phyloP scores from a whole-genome alignment of 2,888 invertebrate genomes.

The Pristionchus arcanus region DNA sequence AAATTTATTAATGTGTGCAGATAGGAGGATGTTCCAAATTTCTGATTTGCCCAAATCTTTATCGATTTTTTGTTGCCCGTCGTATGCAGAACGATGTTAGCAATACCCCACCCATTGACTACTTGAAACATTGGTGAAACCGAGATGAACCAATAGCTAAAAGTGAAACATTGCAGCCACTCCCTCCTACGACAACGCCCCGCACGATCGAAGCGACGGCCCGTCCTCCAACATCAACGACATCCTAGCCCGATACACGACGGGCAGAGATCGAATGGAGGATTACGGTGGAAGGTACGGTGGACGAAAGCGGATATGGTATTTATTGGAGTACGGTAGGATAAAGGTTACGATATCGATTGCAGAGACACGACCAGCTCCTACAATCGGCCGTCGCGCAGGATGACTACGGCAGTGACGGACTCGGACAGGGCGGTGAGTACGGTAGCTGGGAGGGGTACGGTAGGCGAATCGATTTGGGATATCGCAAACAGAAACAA shows the following conservation, averaged over 20 bases:
- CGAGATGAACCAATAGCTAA: background rate
- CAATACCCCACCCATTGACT: background rate
- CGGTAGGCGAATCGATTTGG: background rate
- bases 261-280: background rate
- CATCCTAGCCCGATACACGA: slow-evolving; percentile 47
- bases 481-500: background rate
- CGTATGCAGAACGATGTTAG: background rate
- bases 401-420: slow-evolving; percentile 67
- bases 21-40: too few relatives aligned
- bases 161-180: slow-evolving; percentile 19
- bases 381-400: slow-evolving; percentile 52
- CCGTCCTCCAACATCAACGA: slow-evolving; percentile 37
- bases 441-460: background rate
- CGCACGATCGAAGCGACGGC: background rate
- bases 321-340: background rate
- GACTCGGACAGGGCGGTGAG: slow-evolving; percentile 61
- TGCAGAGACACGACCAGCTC: background rate
- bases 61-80: too few relatives aligned
- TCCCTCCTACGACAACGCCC: slow-evolving; percentile 39
- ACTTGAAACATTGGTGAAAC: background rate
- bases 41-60: too few relatives aligned
- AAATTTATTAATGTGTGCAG: too few relatives aligned
- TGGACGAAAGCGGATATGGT: background rate
- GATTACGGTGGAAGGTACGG: slow-evolving; percentile 38
- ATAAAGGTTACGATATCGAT: background rate